phyloP scores from a whole-genome alignment of 2,113 vertebrate species.

The Ciconia stormi region DNA sequence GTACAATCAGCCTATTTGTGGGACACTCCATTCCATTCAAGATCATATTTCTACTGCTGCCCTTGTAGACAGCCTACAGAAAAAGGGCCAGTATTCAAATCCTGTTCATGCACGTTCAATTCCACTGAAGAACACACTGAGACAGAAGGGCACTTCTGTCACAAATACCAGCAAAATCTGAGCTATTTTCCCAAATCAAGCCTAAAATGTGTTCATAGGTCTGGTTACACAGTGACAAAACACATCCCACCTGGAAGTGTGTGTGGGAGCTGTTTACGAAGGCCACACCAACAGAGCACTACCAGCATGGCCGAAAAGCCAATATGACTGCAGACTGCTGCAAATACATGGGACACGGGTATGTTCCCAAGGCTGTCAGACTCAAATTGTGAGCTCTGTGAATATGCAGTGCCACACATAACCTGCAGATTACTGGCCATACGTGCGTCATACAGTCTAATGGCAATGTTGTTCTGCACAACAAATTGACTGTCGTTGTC shows the following conservation, averaged over 20 bases:
- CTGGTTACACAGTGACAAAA: not conserved
- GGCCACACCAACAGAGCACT: not conserved
- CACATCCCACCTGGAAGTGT: not conserved
- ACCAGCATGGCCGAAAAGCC: not conserved
- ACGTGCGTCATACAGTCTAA: rapidly evolving
- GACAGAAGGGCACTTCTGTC: not conserved
- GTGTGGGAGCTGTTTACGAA: not conserved
- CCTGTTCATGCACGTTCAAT: rapidly evolving
- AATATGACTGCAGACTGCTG: not conserved
- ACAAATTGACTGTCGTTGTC: too few species aligned
- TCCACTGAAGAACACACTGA: not conserved
- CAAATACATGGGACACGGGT: not conserved
- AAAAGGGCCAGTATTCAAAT: not conserved
- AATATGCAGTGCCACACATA: not conserved
- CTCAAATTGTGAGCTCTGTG: not conserved
- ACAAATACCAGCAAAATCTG: not conserved
- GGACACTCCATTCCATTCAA: rapidly evolving
- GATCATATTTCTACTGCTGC: not conserved
- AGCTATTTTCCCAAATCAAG: not conserved
- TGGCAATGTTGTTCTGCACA: not conserved
- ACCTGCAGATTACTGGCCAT: not conserved
- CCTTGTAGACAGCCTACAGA: not conserved
- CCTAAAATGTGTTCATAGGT: not conserved
- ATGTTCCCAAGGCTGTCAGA: not conserved
- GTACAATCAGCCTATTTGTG: not conserved